Percentiles rank a stretch among this genome's conserved stretches.
Evolutionary conservation across 2,888 invertebrate species (phyloP).

Genomic region (Heliconius ethilla): DNA sequence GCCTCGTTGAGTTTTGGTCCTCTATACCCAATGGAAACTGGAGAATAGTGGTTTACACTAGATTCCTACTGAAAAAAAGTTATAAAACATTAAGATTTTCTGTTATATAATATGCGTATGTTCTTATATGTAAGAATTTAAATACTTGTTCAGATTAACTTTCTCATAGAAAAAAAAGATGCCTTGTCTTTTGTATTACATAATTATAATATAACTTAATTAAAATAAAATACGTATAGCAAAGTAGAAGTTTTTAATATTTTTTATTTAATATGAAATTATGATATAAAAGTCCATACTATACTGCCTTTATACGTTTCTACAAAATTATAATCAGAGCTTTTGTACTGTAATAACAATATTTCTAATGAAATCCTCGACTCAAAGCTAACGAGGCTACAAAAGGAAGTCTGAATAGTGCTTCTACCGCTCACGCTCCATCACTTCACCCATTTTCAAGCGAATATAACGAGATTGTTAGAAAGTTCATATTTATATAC

Average conservation of each 20-base stretch:
- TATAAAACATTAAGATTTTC: not conserved
- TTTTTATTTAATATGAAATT: not conserved
- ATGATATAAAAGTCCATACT: not conserved
- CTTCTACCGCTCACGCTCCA: not conserved
- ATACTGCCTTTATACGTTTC: not conserved
- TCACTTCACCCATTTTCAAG: not conserved
- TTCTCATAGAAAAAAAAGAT: not conserved
- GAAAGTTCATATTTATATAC: not conserved
- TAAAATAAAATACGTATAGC: too few species aligned
- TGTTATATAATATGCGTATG: not conserved
- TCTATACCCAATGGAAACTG: too few species aligned
- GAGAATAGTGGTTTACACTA: too few species aligned
- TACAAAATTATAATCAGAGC: not conserved
- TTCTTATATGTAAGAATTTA: not conserved
- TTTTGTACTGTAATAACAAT: not conserved
- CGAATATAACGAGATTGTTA: not conserved
- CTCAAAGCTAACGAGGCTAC: conserved; percentile 6
- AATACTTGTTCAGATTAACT: not conserved
- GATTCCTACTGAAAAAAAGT: not conserved
- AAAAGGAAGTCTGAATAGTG: not conserved
- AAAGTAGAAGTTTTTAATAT: not conserved
- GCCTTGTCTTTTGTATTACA: too few species aligned
- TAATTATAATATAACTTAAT: too few species aligned
- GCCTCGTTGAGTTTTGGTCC: too few species aligned
- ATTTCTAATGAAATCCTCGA: conserved; percentile 9